Conservation (phyloP, 2,888 invertebrate genomes). For the Cynaeus angustus region DNA sequence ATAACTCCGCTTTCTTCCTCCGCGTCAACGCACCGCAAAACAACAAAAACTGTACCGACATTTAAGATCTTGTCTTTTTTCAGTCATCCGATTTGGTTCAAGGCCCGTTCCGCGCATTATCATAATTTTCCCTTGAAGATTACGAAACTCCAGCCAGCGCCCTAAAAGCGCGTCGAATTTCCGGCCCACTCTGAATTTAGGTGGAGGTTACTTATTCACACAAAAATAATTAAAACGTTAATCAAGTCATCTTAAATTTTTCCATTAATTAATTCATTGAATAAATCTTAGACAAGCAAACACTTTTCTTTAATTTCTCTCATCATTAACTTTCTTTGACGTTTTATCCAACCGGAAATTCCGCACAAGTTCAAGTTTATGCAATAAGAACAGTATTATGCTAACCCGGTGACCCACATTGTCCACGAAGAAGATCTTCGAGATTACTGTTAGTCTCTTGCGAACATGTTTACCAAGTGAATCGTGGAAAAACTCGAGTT, state of each 20-base stretch:
- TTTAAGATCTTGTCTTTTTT: constrained; percentile 42
- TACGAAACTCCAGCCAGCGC: constrained; percentile 2
- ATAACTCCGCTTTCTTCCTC: too few species aligned
- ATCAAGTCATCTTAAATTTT: not conserved
- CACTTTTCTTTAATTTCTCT: constrained; percentile 40
- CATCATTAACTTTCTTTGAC: constrained; percentile 22
- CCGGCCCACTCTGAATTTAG: constrained; percentile 8
- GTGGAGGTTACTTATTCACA: not conserved
- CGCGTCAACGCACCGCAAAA: constrained; percentile 25
- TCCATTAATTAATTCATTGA: not conserved
- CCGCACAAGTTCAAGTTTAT: constrained; percentile 41
- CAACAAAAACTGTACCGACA: constrained; percentile 26
- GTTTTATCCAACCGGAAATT: constrained; percentile 30
- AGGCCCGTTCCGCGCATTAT: constrained; percentile 15
- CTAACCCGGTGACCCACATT: constrained; percentile 42
- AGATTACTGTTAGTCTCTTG: constrained; percentile 17
- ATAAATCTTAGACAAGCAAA: not conserved
- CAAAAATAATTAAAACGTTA: constrained; percentile 3
- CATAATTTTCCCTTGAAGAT: not conserved
- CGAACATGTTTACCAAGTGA: constrained; percentile 11
- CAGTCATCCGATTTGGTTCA: constrained; percentile 32
- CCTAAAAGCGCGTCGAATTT: not conserved
- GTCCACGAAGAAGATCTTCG: constrained; percentile 17
- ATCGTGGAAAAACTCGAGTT: constrained; percentile 1
- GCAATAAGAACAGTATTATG: constrained; percentile 26